Percentiles rank a stretch among this genome's conserved stretches.
Evolutionary conservation across 2,888 invertebrate species (phyloP).

Genomic region (Rotaria sp.): DNA sequence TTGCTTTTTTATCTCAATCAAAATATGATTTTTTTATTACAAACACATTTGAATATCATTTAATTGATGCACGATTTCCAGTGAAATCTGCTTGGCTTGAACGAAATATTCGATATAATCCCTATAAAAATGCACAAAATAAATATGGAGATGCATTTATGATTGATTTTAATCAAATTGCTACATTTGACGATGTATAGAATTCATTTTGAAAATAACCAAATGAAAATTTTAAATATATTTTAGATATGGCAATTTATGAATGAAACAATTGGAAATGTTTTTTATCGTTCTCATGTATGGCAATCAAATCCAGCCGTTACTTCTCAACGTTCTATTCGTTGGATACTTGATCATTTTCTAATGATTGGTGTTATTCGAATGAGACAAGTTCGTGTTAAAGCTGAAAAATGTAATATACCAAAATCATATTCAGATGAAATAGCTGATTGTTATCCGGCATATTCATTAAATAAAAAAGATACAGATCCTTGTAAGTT

Average conservation of each 20-base stretch:
- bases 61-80: not conserved
- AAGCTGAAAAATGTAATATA: slow-evolving; percentile 2
- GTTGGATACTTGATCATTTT: not conserved
- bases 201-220: not conserved
- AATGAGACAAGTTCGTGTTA: slow-evolving; percentile 23
- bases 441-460: not conserved
- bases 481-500: slow-evolving; percentile 9
- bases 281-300: not conserved
- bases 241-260: slow-evolving; percentile 25
- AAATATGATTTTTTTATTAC: not conserved
- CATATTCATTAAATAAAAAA: not conserved
- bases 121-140: not conserved
- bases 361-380: not conserved
- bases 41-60: not conserved
- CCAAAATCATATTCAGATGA: not conserved
- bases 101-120: not conserved
- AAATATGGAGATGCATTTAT: not conserved
- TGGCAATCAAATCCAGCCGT: not conserved
- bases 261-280: not conserved
- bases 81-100: not conserved
- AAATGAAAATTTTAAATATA: not conserved
- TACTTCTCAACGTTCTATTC: not conserved
- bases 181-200: not conserved
- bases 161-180: not conserved
- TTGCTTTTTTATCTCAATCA: not conserved